A percentile compares a stretch with the other conserved stretches of the same genome.
Evolutionary conservation across 1,140 invertebrate genomes (phyloP).

Genomic region (Conus betulinus): DNA sequence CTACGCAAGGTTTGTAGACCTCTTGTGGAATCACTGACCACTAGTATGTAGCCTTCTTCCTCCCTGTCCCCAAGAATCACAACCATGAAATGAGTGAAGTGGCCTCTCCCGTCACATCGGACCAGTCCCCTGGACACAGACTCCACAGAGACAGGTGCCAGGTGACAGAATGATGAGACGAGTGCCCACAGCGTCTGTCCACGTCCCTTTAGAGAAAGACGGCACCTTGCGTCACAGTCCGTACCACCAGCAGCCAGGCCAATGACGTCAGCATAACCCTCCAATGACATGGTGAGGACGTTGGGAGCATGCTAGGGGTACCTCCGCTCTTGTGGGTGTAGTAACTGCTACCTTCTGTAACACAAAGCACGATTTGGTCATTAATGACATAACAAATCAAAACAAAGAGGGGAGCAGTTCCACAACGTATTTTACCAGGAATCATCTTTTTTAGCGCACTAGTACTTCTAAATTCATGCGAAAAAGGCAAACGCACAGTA

Average conservation of each 20-base stretch:
- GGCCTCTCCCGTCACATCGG: neutral
- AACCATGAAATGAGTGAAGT: constrained; percentile 20
- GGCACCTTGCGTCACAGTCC: neutral
- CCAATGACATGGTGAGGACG: neutral
- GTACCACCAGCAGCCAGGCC: neutral
- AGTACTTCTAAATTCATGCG: too few species aligned
- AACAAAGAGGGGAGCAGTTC: too few species aligned
- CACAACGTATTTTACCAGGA: too few species aligned
- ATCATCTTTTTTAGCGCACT: too few species aligned
- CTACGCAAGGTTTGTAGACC: too few species aligned
- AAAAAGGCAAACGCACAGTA: too few species aligned
- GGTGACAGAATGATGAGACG: neutral
- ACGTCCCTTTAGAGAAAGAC: neutral
- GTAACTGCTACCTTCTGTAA: neutral
- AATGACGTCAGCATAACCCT: neutral
- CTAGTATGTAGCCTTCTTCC: neutral
- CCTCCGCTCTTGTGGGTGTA: neutral
- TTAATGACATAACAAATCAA: too few species aligned
- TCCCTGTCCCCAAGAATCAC: constrained; percentile 14
- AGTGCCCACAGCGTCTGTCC: neutral
- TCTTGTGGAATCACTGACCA: neutral
- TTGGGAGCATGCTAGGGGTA: neutral
- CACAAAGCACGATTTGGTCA: neutral
- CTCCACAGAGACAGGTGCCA: neutral
- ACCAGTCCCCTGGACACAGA: neutral